Conservation (phyloP, 2,113 vertebrate species). For the Andinoacara biseriatus region DNA sequence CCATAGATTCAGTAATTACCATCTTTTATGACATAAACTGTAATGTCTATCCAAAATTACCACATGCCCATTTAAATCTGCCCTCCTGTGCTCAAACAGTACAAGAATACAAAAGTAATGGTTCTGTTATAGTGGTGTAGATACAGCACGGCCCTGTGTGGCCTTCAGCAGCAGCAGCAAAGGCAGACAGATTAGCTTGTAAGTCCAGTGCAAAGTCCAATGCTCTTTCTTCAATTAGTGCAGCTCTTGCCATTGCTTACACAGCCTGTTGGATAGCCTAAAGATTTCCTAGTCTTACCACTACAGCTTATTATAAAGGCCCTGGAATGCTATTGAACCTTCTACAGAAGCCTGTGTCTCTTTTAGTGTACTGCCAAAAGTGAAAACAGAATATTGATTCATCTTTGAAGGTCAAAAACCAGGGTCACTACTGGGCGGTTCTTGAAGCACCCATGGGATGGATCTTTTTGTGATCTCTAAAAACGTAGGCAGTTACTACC, state of each 20-base stretch:
- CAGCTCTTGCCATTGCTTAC: conserved; percentile 62
- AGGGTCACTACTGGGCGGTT: conserved; percentile 1
- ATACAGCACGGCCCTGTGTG: conserved; percentile 63
- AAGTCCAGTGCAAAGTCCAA: conserved; percentile 48
- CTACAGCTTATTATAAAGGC: conserved; percentile 67
- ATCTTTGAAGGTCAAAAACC: conserved; percentile 31
- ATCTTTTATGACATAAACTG: neutral
- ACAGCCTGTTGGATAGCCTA: conserved; percentile 57
- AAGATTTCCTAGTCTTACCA: conserved; percentile 57
- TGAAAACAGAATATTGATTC: conserved; percentile 25
- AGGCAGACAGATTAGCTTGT: neutral
- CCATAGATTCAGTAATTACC: neutral
- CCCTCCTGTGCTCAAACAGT: neutral
- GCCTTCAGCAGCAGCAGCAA: conserved; percentile 32
- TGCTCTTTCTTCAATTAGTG: conserved; percentile 68
- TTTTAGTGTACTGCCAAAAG: conserved; percentile 4
- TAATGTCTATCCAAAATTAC: neutral
- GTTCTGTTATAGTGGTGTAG: neutral
- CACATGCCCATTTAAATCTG: neutral
- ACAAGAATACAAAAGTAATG: neutral
- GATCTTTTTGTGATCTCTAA: neutral
- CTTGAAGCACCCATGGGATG: neutral
- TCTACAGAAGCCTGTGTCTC: conserved; percentile 23
- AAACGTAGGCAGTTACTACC: neutral
- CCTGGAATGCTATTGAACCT: conserved; percentile 69